phyloP scores from a whole-genome alignment of 2,113 vertebrate genomes.

The Syrmaticus mikado region DNA sequence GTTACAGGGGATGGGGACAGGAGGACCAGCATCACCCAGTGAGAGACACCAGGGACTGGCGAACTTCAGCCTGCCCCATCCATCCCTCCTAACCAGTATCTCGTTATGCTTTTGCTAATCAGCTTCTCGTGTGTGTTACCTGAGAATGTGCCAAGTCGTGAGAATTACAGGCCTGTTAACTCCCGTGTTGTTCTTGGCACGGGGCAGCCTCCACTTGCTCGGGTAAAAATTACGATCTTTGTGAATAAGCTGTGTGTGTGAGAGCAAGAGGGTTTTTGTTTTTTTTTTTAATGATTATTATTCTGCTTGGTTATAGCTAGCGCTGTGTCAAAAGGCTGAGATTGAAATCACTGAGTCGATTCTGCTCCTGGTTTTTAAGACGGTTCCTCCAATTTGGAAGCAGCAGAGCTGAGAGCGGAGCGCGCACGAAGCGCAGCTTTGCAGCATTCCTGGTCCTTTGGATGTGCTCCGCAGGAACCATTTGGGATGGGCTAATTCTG shows the following conservation, averaged over 20 bases:
- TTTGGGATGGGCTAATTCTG: slow-evolving; percentile 53
- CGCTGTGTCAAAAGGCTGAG: slow-evolving; percentile 15
- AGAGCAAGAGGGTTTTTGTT: not conserved
- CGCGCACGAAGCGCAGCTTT: not conserved
- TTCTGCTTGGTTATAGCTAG: slow-evolving; percentile 12
- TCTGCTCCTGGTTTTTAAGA: slow-evolving; percentile 16
- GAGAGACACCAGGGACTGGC: not conserved
- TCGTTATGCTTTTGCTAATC: slow-evolving; percentile 5
- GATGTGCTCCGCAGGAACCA: slow-evolving; percentile 13
- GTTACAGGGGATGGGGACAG: not conserved
- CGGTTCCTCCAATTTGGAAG: not conserved
- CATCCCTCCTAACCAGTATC: not conserved
- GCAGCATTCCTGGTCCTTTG: slow-evolving; percentile 36
- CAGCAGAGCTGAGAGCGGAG: slow-evolving; percentile 17
- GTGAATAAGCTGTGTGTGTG: slow-evolving; percentile 58
- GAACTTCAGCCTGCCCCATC: not conserved
- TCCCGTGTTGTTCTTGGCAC: slow-evolving; percentile 59
- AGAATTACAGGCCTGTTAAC: slow-evolving; percentile 73
- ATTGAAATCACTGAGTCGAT: not conserved
- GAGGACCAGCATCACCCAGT: not conserved
- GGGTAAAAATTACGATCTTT: slow-evolving; percentile 51
- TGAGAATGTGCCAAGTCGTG: slow-evolving; percentile 64
- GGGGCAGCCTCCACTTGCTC: slow-evolving; percentile 38
- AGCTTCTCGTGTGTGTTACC: slow-evolving; percentile 42
- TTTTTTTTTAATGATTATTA: not conserved